phyloP scores from a whole-genome alignment of 2,888 invertebrate species.

The Dione vanillae region DNA sequence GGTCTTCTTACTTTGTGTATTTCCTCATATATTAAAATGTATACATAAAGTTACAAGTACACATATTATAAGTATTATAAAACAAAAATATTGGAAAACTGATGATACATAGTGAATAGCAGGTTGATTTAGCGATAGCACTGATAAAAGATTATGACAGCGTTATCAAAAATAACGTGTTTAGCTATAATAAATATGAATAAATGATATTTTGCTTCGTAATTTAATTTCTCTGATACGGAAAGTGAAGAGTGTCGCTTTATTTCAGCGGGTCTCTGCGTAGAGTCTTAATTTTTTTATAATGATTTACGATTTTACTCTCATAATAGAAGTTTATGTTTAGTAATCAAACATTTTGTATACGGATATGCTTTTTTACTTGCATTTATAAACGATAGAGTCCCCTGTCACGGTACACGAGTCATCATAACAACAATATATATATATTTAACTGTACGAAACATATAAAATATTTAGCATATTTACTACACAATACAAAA shows the following conservation, averaged over 20 bases:
- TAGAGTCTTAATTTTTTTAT: no score
- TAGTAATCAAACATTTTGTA: not conserved
- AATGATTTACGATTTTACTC: no score
- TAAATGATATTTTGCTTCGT: not conserved
- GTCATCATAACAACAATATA: not conserved
- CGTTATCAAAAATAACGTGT: constrained; percentile 14
- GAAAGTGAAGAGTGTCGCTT: no score
- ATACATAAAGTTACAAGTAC: not conserved
- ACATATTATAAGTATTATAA: not conserved
- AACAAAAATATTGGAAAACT: not conserved
- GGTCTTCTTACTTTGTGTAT: no score
- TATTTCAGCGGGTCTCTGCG: no score
- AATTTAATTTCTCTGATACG: not conserved
- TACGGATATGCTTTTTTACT: not conserved
- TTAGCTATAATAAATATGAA: not conserved
- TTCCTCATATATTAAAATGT: no score
- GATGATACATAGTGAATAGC: not conserved
- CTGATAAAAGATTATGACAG: constrained; percentile 8
- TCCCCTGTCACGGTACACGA: constrained; percentile 6
- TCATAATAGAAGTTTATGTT: not conserved
- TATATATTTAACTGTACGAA: not conserved
- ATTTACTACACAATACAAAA: not conserved
- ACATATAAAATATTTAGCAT: not conserved
- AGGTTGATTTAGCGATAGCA: constrained; percentile 5
- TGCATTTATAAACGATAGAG: constrained; percentile 2